phyloP scores from a whole-genome alignment of 1,140 invertebrate genomes.

The Drosophila hydei region DNA sequence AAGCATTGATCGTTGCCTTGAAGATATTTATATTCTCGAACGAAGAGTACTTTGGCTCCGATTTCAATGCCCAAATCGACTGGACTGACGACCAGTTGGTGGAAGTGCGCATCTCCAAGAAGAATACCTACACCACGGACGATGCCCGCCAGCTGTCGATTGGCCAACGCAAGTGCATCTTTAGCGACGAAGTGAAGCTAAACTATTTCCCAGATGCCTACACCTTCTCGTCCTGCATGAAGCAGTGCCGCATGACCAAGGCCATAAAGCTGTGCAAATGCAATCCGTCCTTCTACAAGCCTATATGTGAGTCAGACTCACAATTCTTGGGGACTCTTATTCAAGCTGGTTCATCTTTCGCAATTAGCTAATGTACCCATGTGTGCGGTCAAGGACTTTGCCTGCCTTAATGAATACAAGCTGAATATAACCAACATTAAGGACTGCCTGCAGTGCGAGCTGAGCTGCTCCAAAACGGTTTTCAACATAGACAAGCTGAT shows the following conservation, averaged over 20 bases:
- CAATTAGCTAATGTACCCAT: slow-evolving; percentile 82
- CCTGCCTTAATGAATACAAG: slow-evolving; percentile 86
- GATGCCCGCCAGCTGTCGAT: slow-evolving; percentile 88
- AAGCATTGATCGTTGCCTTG: not conserved
- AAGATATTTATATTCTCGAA: slow-evolving; percentile 87
- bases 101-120: slow-evolving; percentile 87
- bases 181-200: slow-evolving; percentile 87
- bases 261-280: slow-evolving; percentile 87
- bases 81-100: slow-evolving; percentile 86
- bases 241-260: slow-evolving; percentile 88
- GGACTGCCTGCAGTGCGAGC: slow-evolving; percentile 87
- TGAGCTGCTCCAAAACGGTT: slow-evolving; percentile 89
- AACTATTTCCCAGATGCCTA: slow-evolving; percentile 86
- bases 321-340: too few species aligned
- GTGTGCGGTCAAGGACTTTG: slow-evolving; percentile 86
- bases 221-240: slow-evolving; percentile 88
- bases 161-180: slow-evolving; percentile 88
- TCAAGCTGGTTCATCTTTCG: too few species aligned
- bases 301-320: slow-evolving; percentile 78
- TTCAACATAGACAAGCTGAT: slow-evolving; percentile 90
- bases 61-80: slow-evolving; percentile 88
- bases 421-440: slow-evolving; percentile 86
- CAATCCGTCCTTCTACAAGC: slow-evolving; percentile 88
- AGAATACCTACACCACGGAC: slow-evolving; percentile 89
- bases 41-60: slow-evolving; percentile 87